Percentiles rank a stretch among this genome's conserved stretches.
Conservation (phyloP, 2,797 vertebrate genomes). For the Amblyraja radiata region DNA sequence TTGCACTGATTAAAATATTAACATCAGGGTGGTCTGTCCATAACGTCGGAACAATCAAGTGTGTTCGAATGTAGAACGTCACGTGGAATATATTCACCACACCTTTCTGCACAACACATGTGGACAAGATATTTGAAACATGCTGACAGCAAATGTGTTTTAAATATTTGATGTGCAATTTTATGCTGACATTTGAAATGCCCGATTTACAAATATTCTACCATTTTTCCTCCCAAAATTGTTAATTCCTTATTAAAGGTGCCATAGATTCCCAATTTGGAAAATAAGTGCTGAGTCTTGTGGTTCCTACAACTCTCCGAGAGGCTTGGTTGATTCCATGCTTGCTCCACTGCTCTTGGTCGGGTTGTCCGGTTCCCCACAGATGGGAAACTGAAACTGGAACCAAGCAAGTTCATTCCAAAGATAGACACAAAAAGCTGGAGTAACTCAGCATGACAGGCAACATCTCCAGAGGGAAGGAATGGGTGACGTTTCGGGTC, state of each 20-base stretch:
- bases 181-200: neutral
- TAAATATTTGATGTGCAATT: neutral
- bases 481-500: no score
- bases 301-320: neutral
- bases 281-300: neutral
- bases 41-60: neutral
- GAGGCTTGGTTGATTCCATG: neutral
- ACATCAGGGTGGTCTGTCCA: neutral
- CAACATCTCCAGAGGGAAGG: no score
- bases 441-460: no score
- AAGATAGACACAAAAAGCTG: no score
- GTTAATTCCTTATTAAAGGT: neutral
- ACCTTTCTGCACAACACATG: neutral
- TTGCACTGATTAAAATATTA: neutral
- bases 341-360: neutral
- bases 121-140: no score
- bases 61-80: neutral
- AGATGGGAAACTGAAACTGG: no score
- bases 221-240: neutral
- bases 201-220: neutral
- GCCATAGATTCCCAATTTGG: no score
- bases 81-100: constrained; percentile 1
- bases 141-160: neutral
- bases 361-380: no score
- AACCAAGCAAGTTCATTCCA: neutral